Percentiles rank a stretch among this genome's conserved stretches.
These are phyloP conservation scores for Poeciliopsis infans DNA, from an alignment of 2,797 vertebrate genomes.

Conservation along the genomic window DNA sequence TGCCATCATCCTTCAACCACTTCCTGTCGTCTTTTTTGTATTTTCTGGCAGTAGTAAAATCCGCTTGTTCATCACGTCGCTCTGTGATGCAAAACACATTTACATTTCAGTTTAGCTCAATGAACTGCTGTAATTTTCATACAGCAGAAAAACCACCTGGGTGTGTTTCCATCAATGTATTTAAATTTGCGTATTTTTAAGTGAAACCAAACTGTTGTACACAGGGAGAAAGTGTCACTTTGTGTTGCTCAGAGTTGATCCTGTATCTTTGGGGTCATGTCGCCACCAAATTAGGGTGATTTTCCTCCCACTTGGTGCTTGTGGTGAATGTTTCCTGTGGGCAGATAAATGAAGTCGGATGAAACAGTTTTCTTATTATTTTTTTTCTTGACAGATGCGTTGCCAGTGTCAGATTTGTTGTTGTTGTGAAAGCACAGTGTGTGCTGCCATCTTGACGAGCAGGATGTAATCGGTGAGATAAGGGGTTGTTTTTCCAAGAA, in stretches of 20 bases:
- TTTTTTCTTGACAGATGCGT: conserved; percentile 34
- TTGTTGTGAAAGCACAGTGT: conserved; percentile 43
- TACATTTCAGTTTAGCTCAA: too few species aligned
- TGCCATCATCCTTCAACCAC: too few species aligned
- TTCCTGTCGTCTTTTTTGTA: too few species aligned
- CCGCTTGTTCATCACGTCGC: too few species aligned
- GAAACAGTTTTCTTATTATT: conserved; percentile 49
- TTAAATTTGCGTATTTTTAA: too few species aligned
- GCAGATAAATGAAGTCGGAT: conserved; percentile 53
- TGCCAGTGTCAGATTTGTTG: conserved; percentile 55
- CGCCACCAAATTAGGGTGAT: conserved; percentile 52
- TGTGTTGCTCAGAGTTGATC: conserved; percentile 56
- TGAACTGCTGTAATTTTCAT: too few species aligned
- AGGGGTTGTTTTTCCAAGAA: conserved; percentile 29
- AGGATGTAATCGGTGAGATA: conserved; percentile 46
- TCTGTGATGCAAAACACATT: too few species aligned
- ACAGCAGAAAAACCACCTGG: too few species aligned
- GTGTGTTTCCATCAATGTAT: too few species aligned
- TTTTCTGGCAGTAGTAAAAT: too few species aligned
- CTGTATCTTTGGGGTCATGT: conserved; percentile 66
- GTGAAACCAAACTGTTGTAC: too few species aligned
- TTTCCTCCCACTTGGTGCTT: conserved; percentile 26
- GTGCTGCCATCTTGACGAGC: conserved; percentile 52
- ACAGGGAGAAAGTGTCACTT: conserved; percentile 4
- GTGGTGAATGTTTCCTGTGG: conserved; percentile 16